Base-by-base conservation (phyloP, 37 sponge, comb jelly and placozoan species). In the Dysidea cf. avara region DNA sequence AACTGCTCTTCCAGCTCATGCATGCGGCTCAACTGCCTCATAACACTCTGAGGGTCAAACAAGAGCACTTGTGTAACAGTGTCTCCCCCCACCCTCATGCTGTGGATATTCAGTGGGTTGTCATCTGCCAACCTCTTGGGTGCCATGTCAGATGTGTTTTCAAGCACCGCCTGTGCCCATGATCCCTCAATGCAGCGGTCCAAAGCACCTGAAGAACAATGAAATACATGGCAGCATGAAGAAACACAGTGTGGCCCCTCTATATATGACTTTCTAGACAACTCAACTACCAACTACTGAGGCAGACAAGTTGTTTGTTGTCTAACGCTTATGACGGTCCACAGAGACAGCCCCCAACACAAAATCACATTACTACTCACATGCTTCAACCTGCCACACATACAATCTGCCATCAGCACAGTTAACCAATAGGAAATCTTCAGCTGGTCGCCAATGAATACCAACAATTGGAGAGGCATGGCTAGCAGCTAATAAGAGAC, bases 371-470 rank as follows among this genome's bases (percentile, higher is more conserved):
- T n/a, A n/a, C 36, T 53, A 46, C 78, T 25, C 48, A 79, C 88
- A 81, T 52, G 92, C 84, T 53, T 91, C 96, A 26, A 85, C 79
- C 73, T 91, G 90, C 96, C 92, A 95, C 7, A 95, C 86, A 56
- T 82, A 95, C 38, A 95, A 83, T 2, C 64, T 84, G 3, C 92
- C 92, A 64, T 95, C 92, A 11, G 60, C 62, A 47, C 96, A 95
- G 20, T 61, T 54, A 20, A 91, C 93, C 29, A 95, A 31, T 14
- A 95, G 64, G 57, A 95, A 92, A 76, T 95, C 90, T 36, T 95
- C 92, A 54, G 56, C 64, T 62, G 84, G 83, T 30, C 93, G 39
- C 96, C 96, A 95, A 3, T 61, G 64, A 17, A 81, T 54, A 25
- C 56, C 72, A 22, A 52, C 53, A 11, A 93, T 80, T 0, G 94